These are phyloP conservation scores for Microplitis mediator DNA, from an alignment of 1,140 invertebrate species.

Conservation along the genomic window DNA sequence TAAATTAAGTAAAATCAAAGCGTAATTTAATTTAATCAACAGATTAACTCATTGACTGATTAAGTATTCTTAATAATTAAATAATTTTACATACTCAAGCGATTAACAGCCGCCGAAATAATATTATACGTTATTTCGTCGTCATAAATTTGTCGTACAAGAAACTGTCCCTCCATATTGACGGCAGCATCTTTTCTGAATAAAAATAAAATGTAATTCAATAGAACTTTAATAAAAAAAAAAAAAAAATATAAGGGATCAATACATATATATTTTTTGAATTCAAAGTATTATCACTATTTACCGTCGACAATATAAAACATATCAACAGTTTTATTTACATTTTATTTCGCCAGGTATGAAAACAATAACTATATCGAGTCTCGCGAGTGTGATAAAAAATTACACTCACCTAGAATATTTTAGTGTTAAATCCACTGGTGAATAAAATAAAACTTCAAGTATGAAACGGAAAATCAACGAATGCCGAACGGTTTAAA, in stretches of 20 bases:
- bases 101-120: slow-evolving; percentile 86
- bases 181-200: slow-evolving; percentile 88
- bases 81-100: slow-evolving; percentile 75
- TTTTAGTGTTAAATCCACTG: too few relatives aligned
- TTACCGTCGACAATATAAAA: too few relatives aligned
- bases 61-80: neutral
- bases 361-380: too few relatives aligned
- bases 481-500: too few relatives aligned
- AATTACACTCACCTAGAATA: too few relatives aligned
- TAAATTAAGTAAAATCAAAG: slow-evolving; percentile 20
- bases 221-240: neutral
- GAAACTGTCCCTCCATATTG: slow-evolving; percentile 92
- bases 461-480: too few relatives aligned
- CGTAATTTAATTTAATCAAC: slow-evolving; percentile 2
- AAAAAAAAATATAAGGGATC: neutral
- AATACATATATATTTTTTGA: neutral
- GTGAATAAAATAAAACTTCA: too few relatives aligned
- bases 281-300: too few relatives aligned
- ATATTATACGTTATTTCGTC: slow-evolving; percentile 95
- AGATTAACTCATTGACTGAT: neutral
- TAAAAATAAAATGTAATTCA: neutral
- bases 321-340: too few relatives aligned
- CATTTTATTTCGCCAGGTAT: too few relatives aligned
- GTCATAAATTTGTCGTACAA: slow-evolving; percentile 93
- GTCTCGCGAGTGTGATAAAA: too few relatives aligned